Percentiles rank a stretch among this genome's conserved stretches.
These are phyloP conservation scores for Drosophila guanche DNA, from an alignment of 1,140 invertebrate genomes.

Conservation along the genomic window DNA sequence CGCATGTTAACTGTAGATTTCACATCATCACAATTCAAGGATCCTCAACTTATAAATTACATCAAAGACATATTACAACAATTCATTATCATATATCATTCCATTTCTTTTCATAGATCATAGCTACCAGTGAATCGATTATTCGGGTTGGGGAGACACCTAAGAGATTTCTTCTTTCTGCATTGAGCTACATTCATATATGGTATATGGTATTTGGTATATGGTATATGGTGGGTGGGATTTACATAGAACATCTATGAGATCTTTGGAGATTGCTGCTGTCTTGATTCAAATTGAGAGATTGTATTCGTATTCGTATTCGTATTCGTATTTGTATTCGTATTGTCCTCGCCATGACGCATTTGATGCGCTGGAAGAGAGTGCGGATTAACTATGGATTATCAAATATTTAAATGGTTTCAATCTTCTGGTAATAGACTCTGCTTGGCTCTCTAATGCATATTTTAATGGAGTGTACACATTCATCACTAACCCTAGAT, in stretches of 20 bases:
- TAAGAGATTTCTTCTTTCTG: not conserved
- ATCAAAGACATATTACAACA: conserved; percentile 49
- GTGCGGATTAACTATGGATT: conserved; percentile 37
- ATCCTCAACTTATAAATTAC: conserved; percentile 77
- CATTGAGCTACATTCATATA: conserved; percentile 6
- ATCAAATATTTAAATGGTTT: conserved; percentile 30
- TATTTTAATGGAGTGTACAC: too few relatives aligned
- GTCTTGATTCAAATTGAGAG: conserved; percentile 10
- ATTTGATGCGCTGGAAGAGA: conserved; percentile 56
- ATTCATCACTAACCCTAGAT: conserved; percentile 64
- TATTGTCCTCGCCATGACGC: conserved; percentile 48
- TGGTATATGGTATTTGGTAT: too few relatives aligned
- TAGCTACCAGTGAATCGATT: too few relatives aligned
- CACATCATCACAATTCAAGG: conserved; percentile 83
- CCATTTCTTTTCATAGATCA: too few relatives aligned
- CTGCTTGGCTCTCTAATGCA: conserved; percentile 24
- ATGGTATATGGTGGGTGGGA: not conserved
- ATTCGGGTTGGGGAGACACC: not conserved
- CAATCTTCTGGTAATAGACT: conserved; percentile 40
- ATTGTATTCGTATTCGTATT: conserved; percentile 9
- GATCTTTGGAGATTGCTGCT: conserved; percentile 1
- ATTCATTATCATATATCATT: conserved; percentile 12
- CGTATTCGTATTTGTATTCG: conserved; percentile 16
- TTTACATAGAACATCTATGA: not conserved
- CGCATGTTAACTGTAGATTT: conserved; percentile 84